Conservation (phyloP, 2,888 invertebrate species). For the Ochropleura plecta region DNA sequence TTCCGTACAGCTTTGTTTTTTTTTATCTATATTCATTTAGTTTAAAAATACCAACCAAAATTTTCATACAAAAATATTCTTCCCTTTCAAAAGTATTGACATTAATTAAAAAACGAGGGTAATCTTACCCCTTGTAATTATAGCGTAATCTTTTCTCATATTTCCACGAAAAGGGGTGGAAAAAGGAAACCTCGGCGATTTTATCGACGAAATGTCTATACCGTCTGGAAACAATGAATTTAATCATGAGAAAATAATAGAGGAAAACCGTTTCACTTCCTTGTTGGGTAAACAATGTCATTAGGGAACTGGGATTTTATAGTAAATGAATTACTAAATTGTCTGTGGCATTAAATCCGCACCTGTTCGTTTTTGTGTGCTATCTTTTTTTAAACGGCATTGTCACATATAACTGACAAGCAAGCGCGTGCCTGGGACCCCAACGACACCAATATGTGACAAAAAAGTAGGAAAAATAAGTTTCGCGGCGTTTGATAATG, state of each 20-base stretch:
- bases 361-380: not conserved
- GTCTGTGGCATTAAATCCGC: no score
- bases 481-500: no score
- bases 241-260: slow-evolving; percentile 44
- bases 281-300: slow-evolving; percentile 15
- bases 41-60: not conserved
- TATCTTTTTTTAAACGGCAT: no score
- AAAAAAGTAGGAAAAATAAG: no score
- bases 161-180: slow-evolving; percentile 26
- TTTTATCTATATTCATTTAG: no score
- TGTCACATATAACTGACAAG: no score
- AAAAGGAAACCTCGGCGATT: slow-evolving; percentile 25
- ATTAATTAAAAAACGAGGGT: not conserved
- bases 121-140: slow-evolving; percentile 10
- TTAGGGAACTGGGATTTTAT: slow-evolving; percentile 12
- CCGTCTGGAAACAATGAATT: slow-evolving; percentile 45
- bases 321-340: not conserved
- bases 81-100: slow-evolving; percentile 3
- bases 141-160: slow-evolving; percentile 12
- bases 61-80: not conserved
- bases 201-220: slow-evolving; percentile 10
- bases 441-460: no score
- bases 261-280: slow-evolving; percentile 25
- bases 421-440: no score
- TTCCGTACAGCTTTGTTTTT: no score